Base-by-base conservation (phyloP, 2,113 vertebrate species). In the Tursiops truncatus region DNA sequence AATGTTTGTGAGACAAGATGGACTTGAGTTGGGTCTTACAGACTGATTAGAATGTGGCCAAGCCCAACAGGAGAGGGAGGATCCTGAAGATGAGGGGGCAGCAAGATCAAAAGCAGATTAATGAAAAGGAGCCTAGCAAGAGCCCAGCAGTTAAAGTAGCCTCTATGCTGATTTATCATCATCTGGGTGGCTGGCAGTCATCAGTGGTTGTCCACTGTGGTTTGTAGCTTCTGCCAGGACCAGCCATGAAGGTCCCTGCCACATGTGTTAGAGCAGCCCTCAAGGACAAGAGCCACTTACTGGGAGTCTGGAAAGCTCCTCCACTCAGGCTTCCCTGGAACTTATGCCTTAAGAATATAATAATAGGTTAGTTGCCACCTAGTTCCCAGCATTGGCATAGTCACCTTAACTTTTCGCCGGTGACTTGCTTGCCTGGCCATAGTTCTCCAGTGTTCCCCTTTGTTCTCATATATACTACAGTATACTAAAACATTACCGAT, bases 171-270 rank as follows among this genome's bases (percentile, higher is more conserved):
- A 68, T 85, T 73, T 84, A 4, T 89, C 36, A 15, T 47, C 23
- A 10, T 70, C 20, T 50, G 65, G 47, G 47, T 82, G 26, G 31
- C 68, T 70, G 53, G 74, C 89, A 28, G 3, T 14, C 36, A 8
- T 70, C 74, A 36, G 63, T 56, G 83, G 62, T 71, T 89, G 36
- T 89, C 83, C 74, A 38, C 77, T 89, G 38, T 96, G 90, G 65
- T 95, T 97, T 94, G 70, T 33, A 82, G 76, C 70, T 31, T 63
- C 83, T 92, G 63, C 56, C 26, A 92, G 71, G 20, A 50, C 23
- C 23, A n/a, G 18, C 70, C 80, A 23, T 17, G 12, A 26, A 15
- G 33, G 26, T 38, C 50, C 44, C 58, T 60, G 41, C 68, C 58
- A 79, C 33, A 1, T 93, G 63, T 31, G 17, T 91, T 47, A 60